These are phyloP conservation scores for Micromussa lordhowensis DNA, from an alignment of 92 coral and sea anemone species.

Conservation along the genomic window DNA sequence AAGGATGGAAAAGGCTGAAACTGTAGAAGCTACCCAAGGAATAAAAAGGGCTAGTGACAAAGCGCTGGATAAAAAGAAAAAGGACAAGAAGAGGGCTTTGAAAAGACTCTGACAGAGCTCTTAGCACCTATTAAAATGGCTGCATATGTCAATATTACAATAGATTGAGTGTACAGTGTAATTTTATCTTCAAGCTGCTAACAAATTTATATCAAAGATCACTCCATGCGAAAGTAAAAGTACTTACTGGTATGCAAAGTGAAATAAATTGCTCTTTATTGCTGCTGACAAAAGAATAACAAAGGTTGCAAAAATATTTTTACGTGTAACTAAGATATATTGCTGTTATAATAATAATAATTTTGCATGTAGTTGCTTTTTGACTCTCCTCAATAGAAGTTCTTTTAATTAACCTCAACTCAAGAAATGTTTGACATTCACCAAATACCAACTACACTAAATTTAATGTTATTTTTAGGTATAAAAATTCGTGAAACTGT, in stretches of 20 bases:
- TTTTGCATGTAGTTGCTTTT: not conserved
- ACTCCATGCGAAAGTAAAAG: not conserved
- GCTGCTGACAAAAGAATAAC: not conserved
- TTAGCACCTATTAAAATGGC: not conserved
- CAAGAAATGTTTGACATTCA: not conserved
- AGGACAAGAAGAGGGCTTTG: conserved; percentile 94
- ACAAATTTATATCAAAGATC: conserved; percentile 14
- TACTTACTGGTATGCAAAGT: not conserved
- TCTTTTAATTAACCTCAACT: not conserved
- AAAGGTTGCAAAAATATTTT: not conserved
- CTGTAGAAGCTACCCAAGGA: conserved; percentile 75
- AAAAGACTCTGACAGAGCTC: conserved; percentile 82
- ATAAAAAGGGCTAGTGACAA: conserved; percentile 92
- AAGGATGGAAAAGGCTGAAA: conserved; percentile 58
- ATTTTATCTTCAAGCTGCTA: conserved; percentile 5
- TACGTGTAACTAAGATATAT: not conserved
- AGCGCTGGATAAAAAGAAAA: conserved; percentile 94
- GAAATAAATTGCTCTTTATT: not conserved
- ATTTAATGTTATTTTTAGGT: too few species aligned
- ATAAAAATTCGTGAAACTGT: too few species aligned
- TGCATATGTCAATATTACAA: conserved; percentile 11
- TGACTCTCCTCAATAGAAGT: not conserved
- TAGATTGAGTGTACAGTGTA: conserved; percentile 47
- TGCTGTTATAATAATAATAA: not conserved
- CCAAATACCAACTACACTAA: not conserved